A percentile compares a stretch with the other conserved stretches of the same genome.
These are phyloP conservation scores for Hirundo rustica DNA, from an alignment of 2,797 vertebrate genomes.

Conservation along the genomic window DNA sequence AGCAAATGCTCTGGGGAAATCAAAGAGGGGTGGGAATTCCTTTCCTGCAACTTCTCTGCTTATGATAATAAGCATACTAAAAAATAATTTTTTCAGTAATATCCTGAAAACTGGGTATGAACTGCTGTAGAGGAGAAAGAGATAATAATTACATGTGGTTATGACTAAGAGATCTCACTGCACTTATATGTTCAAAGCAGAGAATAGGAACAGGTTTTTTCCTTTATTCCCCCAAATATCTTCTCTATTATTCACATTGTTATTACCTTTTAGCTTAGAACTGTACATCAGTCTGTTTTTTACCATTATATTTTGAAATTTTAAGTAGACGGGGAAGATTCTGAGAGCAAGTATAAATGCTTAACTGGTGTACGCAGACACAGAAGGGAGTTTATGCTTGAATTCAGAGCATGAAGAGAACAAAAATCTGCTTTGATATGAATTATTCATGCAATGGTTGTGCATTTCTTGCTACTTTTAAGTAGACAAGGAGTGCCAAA, in stretches of 20 bases:
- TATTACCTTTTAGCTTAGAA: background rate
- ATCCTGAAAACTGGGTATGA: background rate
- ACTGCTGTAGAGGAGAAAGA: background rate
- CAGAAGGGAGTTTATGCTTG: background rate
- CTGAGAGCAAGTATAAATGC: background rate
- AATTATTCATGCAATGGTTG: conserved; percentile 10
- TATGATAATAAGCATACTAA: background rate
- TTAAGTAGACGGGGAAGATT: background rate
- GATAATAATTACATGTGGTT: background rate
- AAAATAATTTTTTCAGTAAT: background rate
- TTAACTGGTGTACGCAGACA: background rate
- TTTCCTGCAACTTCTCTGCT: background rate
- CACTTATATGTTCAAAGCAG: background rate
- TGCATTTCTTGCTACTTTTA: background rate
- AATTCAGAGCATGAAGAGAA: background rate
- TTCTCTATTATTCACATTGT: background rate
- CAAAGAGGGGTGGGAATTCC: background rate
- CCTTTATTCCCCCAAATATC: background rate
- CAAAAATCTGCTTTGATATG: background rate
- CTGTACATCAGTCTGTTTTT: background rate
- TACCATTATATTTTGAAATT: background rate
- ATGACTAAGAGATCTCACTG: background rate
- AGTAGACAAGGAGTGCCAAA: background rate
- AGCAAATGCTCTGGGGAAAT: background rate
- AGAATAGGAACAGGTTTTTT: background rate